A percentile compares a stretch with the other conserved stretches of the same genome.
Conservation (phyloP, 2,113 vertebrate genomes). For the Austrofundulus limnaeus region DNA sequence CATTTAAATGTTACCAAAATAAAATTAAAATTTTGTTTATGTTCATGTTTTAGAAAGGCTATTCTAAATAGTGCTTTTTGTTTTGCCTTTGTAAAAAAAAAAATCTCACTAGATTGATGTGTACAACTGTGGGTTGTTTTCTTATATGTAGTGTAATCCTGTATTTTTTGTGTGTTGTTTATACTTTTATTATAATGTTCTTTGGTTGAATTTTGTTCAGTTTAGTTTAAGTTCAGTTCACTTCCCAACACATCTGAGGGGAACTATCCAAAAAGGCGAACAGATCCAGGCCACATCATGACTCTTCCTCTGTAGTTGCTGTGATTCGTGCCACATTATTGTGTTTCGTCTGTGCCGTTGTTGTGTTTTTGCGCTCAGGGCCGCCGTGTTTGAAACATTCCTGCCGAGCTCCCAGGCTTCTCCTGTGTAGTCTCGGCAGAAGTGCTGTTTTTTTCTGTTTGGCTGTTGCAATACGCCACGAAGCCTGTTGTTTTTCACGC, state of each 20-base stretch:
- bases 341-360: constrained; percentile 1
- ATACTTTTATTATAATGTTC: not conserved
- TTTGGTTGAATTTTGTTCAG: not conserved
- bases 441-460: constrained; percentile 36
- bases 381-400: constrained; percentile 2
- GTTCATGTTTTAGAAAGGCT: too few relatives aligned
- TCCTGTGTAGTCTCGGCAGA: constrained; percentile 13
- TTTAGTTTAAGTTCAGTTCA: not conserved
- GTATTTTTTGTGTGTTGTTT: not conserved
- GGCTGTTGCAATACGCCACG: constrained; percentile 23
- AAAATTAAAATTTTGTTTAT: too few relatives aligned
- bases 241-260: too few relatives aligned
- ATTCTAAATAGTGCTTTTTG: too few relatives aligned
- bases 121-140: too few relatives aligned
- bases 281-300: too few relatives aligned
- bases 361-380: not conserved
- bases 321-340: not conserved
- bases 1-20: too few relatives aligned
- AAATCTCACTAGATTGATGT: too few relatives aligned
- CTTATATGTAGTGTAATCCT: too few relatives aligned
- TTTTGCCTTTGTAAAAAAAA: too few relatives aligned
- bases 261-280: too few relatives aligned
- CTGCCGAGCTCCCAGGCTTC: constrained; percentile 8
- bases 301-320: not conserved
- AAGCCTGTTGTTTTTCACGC: constrained; percentile 57